Evolutionary conservation across 2,797 vertebrate species (phyloP).

Genomic region (Mastacembelus armatus): DNA sequence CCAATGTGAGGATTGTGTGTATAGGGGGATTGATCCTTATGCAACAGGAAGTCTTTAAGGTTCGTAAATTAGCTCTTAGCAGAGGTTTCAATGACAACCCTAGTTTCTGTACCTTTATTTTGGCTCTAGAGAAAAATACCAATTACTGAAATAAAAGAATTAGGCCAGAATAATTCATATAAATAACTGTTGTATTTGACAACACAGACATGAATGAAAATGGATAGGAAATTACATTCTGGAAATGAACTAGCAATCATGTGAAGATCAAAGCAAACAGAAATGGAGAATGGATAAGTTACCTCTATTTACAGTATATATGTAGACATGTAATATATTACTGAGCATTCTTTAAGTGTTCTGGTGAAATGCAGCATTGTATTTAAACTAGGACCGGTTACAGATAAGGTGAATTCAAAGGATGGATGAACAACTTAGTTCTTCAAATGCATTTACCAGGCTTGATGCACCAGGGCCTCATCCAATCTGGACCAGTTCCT

Average conservation of each 20-base stretch:
- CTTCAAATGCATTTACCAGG: neutral
- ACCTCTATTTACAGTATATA: too few relatives aligned
- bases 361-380: neutral
- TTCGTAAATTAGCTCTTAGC: too few relatives aligned
- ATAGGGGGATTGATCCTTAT: too few relatives aligned
- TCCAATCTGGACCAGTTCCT: too few relatives aligned
- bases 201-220: conserved; percentile 8
- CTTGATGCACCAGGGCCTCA: too few relatives aligned
- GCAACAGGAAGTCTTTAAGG: too few relatives aligned
- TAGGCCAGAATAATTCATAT: conserved; percentile 23
- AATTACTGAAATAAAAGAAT: conserved; percentile 9
- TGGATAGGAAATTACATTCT: neutral
- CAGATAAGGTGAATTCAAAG: neutral
- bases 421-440: neutral
- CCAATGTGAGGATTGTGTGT: too few relatives aligned
- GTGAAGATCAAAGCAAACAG: conserved; percentile 12
- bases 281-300: too few relatives aligned
- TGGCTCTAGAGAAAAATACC: conserved; percentile 13
- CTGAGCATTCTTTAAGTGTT: too few relatives aligned
- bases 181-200: conserved; percentile 11
- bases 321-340: too few relatives aligned
- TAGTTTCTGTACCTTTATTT: conserved; percentile 8
- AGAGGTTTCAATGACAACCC: too few relatives aligned
- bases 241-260: conserved; percentile 25
- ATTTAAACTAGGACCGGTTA: neutral